Evolutionary conservation across 2,888 invertebrate species (phyloP).

Genomic region (Trichogramma dendrolimi): DNA sequence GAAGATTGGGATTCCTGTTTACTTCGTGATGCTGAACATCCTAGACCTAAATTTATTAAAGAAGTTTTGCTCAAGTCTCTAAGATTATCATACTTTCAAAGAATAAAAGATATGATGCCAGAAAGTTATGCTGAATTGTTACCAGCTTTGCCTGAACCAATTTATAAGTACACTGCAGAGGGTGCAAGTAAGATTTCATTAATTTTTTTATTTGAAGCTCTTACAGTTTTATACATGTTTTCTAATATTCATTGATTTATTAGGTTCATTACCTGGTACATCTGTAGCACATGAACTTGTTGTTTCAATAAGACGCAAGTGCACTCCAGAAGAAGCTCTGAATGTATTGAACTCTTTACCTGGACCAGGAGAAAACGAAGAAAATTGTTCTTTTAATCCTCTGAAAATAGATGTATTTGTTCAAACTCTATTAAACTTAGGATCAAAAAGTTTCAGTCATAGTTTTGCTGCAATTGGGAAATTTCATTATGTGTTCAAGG

Average conservation of each 20-base stretch:
- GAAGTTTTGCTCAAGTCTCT: conserved; percentile 88
- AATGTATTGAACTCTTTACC: conserved; percentile 83
- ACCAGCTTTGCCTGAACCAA: conserved; percentile 79
- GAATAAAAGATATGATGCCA: conserved; percentile 89
- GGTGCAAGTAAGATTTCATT: conserved; percentile 70
- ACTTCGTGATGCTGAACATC: conserved; percentile 80
- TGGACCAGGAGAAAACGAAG: conserved; percentile 72
- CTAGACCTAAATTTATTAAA: conserved; percentile 88
- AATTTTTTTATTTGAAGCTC: conserved; percentile 3
- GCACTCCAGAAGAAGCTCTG: conserved; percentile 84
- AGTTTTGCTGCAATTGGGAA: conserved; percentile 98
- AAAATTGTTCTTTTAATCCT: conserved; percentile 75
- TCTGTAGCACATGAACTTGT: conserved; percentile 82
- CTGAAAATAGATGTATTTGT: conserved; percentile 95
- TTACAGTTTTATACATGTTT: conserved; percentile 1
- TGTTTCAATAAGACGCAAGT: conserved; percentile 82
- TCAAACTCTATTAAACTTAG: conserved; percentile 88
- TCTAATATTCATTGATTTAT: conserved; percentile 32
- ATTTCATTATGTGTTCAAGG: conserved; percentile 88
- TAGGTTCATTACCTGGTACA: conserved; percentile 74
- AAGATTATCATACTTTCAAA: conserved; percentile 89
- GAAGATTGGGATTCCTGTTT: conserved; percentile 89
- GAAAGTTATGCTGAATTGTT: conserved; percentile 78
- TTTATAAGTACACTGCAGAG: conserved; percentile 87
- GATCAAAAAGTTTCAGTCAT: conserved; percentile 96